These are phyloP conservation scores for Tupiocoris notatus DNA, from an alignment of 2,888 invertebrate genomes.

Conservation along the genomic window DNA sequence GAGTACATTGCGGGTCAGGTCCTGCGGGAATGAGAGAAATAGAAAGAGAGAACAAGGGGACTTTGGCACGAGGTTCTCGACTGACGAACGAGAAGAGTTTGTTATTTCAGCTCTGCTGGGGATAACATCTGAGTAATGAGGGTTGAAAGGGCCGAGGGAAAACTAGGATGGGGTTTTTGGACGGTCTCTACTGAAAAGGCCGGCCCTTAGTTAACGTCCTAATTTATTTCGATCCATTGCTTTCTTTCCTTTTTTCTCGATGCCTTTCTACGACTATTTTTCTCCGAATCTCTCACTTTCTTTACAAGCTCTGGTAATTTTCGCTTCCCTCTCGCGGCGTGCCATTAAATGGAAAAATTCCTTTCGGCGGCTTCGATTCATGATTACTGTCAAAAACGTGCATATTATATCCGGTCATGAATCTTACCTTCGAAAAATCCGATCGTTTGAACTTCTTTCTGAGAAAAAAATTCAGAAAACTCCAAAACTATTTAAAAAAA, in stretches of 20 bases:
- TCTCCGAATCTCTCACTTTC: background rate
- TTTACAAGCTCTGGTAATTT: background rate
- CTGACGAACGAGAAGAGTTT: background rate
- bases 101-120: slow-evolving; percentile 15
- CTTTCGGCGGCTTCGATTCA: no score
- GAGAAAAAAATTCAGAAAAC: no score
- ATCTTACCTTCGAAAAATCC: no score
- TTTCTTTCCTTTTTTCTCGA: background rate
- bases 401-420: no score
- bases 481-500: no score
- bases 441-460: no score
- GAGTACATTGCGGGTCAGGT: background rate
- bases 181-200: slow-evolving; percentile 22
- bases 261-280: slow-evolving; percentile 21
- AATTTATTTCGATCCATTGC: slow-evolving; percentile 41
- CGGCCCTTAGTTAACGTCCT: slow-evolving; percentile 38
- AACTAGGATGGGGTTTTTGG: background rate
- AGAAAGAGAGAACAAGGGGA: background rate
- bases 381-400: no score
- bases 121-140: slow-evolving; percentile 42
- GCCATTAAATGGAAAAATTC: no score
- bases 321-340: no score
- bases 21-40: background rate
- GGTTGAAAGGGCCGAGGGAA: slow-evolving; percentile 13
- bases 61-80: background rate